Evolutionary conservation across 2,797 vertebrate genomes (phyloP), one percentile per base, ranked within the genome.

Genomic region (Phaenicophaeus curvirostris): DNA sequence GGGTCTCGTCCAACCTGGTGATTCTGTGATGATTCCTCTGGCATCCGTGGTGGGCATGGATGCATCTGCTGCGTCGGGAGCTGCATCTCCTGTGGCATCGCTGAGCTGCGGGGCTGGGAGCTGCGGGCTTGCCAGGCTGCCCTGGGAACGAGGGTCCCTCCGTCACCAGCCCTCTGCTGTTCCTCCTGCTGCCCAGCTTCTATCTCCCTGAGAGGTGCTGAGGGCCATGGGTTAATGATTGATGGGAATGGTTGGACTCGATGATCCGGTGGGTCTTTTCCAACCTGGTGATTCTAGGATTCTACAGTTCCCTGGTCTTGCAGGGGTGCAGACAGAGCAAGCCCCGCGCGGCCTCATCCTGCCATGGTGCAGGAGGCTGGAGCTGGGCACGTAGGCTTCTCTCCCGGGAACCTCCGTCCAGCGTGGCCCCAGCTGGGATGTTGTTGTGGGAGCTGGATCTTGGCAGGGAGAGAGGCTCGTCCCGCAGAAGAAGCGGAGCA

Each of bases 41-140:
- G 10, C 28, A 4, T 7, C 25, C 1, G 1, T 1, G 21, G 30
- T 25, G 6, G 3, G 19, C 57, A 14, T 19, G 8, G 37, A 33
- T 55, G 41, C 1, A n/a, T n/a, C n/a, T n/a, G 0, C 5, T 6
- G 54, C 2, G 3, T n/a, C 7, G 33, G 1, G 35, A 51, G 37
- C 42, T 30, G n/a, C 0, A 6, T 23, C 24, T 39, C 9, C 7
- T 28, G 24, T 1, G 3, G 19, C 57, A 14, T 19, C 3, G 4
- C 30, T 18, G 3, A 28, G 46, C 18, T 37, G 48, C 6, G 2
- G 41, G 13, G 55, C 39, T 31, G 78, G 61, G 24, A 67, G 33
- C 15, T n/a, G 27, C 9, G 1, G 5, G n/a, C 3, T 51, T n/a
- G 24, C 30, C 30, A 12, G 48, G 37, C 37, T 19, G n/a, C 27